Conservation (phyloP, 2,888 invertebrate species). For the Synergus laeviventris region DNA sequence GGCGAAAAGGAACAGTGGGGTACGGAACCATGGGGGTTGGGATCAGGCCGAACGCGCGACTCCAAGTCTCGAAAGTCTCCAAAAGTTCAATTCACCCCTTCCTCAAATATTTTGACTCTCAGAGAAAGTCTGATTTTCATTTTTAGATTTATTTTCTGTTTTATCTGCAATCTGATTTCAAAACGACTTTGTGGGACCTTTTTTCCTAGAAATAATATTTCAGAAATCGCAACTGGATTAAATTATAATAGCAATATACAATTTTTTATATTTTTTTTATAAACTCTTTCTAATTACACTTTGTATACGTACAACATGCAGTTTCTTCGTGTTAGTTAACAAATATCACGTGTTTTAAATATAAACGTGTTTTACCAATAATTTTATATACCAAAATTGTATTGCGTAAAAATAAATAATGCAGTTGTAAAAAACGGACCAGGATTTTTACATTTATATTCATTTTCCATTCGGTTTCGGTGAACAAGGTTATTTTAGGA, state of each 20-base stretch:
- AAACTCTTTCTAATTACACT: too few relatives aligned
- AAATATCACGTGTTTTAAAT: too few relatives aligned
- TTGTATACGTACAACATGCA: too few relatives aligned
- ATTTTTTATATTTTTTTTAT: too few relatives aligned
- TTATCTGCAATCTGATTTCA: too few relatives aligned
- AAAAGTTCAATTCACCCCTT: slow-evolving; percentile 51
- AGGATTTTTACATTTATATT: slow-evolving; percentile 18
- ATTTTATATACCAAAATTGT: too few relatives aligned
- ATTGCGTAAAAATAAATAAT: not conserved
- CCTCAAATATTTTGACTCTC: slow-evolving; percentile 23
- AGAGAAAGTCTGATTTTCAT: slow-evolving; percentile 48
- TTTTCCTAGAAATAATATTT: too few relatives aligned
- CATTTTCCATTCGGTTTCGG: slow-evolving; percentile 4
- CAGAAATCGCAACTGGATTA: not conserved
- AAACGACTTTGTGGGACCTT: too few relatives aligned
- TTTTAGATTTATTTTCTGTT: slow-evolving; percentile 25
- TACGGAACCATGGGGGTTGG: slow-evolving; percentile 48
- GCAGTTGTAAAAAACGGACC: slow-evolving; percentile 10
- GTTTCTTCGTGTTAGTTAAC: too few relatives aligned
- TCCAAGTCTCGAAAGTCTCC: slow-evolving; percentile 15
- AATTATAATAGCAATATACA: too few relatives aligned
- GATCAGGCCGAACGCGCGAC: slow-evolving; percentile 51
- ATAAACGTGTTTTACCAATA: too few relatives aligned
- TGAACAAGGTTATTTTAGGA: slow-evolving; percentile 14
- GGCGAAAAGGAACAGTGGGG: slow-evolving; percentile 42